These are phyloP conservation scores for Xiphorhynchus erythropygius DNA, from an alignment of 2,797 vertebrate species.

Conservation along the genomic window DNA sequence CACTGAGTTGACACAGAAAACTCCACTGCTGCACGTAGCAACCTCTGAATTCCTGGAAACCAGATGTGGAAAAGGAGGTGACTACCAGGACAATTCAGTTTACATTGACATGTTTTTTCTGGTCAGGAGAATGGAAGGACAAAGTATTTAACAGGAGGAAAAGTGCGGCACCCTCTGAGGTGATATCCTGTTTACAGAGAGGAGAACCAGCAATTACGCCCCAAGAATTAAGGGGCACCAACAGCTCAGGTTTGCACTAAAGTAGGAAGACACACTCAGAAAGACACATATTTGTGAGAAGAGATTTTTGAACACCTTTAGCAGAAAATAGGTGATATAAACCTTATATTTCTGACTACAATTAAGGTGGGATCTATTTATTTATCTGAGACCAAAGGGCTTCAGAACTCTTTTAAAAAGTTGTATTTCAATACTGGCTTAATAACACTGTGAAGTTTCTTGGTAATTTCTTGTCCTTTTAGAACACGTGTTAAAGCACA, in stretches of 20 bases:
- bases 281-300: neutral
- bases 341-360: neutral
- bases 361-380: neutral
- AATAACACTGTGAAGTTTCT: neutral
- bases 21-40: neutral
- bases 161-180: neutral
- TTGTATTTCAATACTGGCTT: neutral
- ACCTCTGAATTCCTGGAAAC: neutral
- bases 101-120: neutral
- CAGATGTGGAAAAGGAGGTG: neutral
- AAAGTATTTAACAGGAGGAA: neutral
- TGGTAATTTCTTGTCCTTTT: neutral
- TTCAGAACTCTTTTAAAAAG: neutral
- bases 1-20: neutral
- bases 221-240: neutral
- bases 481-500: neutral
- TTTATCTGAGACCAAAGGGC: neutral
- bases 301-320: neutral
- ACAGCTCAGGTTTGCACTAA: neutral
- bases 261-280: neutral
- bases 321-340: neutral
- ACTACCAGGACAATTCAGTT: neutral
- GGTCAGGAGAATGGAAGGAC: neutral
- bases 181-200: neutral
- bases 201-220: neutral